phyloP scores from a whole-genome alignment of 2,113 vertebrate species.

The Cichladusa arquata region DNA sequence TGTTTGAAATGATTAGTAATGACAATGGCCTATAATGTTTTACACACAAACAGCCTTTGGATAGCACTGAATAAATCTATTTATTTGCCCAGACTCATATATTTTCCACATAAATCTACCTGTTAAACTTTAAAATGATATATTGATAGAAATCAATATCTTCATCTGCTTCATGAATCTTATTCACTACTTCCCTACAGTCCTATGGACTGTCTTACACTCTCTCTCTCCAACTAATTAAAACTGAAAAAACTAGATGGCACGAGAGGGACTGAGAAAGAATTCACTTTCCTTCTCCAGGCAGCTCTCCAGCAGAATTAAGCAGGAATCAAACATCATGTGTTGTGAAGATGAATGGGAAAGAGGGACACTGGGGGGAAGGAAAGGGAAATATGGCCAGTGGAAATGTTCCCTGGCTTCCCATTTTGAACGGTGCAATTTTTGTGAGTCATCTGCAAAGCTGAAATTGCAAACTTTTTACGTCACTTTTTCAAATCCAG shows the following conservation, averaged over 20 bases:
- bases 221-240: slow-evolving; percentile 1
- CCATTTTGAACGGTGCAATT: neutral
- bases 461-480: neutral
- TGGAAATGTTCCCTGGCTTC: neutral
- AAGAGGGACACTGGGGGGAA: neutral
- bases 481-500: neutral
- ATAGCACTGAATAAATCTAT: neutral
- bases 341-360: neutral
- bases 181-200: neutral
- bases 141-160: neutral
- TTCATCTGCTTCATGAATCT: neutral
- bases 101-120: neutral
- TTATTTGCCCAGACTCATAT: neutral
- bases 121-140: neutral
- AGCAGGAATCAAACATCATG: slow-evolving; percentile 19
- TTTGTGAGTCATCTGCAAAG: neutral
- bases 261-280: neutral
- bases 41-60: neutral
- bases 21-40: neutral
- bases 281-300: slow-evolving; percentile 25
- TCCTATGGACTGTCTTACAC: neutral
- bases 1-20: neutral
- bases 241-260: slow-evolving; percentile 17
- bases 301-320: slow-evolving; percentile 49
- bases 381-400: neutral